Conservation (phyloP, 2,888 invertebrate genomes). For the Ectropis crepuscularia region DNA sequence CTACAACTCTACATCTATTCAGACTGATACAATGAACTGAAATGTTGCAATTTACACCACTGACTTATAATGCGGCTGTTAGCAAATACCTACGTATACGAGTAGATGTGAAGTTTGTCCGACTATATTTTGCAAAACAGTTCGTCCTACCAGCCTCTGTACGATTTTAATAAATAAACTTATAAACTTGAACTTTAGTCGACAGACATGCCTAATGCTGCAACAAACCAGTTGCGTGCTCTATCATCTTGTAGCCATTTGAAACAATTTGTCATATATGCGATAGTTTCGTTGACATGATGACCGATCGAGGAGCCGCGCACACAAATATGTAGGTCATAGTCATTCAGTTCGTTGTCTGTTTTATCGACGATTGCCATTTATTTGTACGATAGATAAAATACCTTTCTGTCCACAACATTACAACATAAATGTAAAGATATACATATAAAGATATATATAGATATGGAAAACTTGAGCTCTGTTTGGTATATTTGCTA, state of each 20-base stretch:
- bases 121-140: too few relatives aligned
- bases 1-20: too few relatives aligned
- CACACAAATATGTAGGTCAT: slow-evolving; percentile 50
- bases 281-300: slow-evolving; percentile 48
- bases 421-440: too few relatives aligned
- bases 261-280: slow-evolving; percentile 52
- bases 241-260: slow-evolving; percentile 28
- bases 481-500: slow-evolving; percentile 2
- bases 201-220: slow-evolving; percentile 14
- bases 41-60: too few relatives aligned
- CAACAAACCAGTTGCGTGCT: slow-evolving; percentile 20
- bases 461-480: background rate
- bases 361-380: slow-evolving; percentile 22
- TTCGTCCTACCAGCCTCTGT: background rate
- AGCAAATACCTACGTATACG: too few relatives aligned
- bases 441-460: background rate
- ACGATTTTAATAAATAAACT: slow-evolving; percentile 17
- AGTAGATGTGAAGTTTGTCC: too few relatives aligned
- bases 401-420: slow-evolving; percentile 11
- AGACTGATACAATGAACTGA: too few relatives aligned
- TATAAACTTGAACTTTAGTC: slow-evolving; percentile 27
- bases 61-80: too few relatives aligned
- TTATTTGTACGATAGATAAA: slow-evolving; percentile 18
- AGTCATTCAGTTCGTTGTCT: slow-evolving; percentile 10
- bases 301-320: slow-evolving; percentile 35